Conservation (phyloP, 2,888 invertebrate genomes). For the Watsonalla cultraria region DNA sequence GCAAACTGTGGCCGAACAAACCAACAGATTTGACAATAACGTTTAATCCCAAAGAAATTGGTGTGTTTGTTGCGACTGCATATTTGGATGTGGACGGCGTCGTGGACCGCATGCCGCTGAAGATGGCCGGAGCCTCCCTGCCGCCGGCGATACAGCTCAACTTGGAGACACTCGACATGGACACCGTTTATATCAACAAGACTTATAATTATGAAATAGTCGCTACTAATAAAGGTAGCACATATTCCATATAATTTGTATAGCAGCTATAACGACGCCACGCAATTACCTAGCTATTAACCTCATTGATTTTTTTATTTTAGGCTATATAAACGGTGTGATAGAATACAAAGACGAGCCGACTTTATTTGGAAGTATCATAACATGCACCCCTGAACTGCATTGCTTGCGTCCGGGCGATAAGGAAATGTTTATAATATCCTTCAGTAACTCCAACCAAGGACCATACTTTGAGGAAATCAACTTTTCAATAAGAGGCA, state of each 20-base stretch:
- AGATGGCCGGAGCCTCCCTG: constrained; percentile 72
- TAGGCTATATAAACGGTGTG: constrained; percentile 80
- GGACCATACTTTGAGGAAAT: constrained; percentile 81
- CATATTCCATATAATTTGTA: background rate
- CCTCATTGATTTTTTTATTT: background rate
- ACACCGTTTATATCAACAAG: constrained; percentile 77
- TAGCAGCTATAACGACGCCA: no score
- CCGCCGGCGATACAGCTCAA: constrained; percentile 79
- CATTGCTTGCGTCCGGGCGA: constrained; percentile 70
- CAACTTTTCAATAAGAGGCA: constrained; percentile 78
- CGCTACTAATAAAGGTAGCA: constrained; percentile 74
- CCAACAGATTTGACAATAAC: constrained; percentile 70
- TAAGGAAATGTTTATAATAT: constrained; percentile 71
- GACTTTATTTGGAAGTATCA: constrained; percentile 77
- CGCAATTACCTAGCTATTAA: no score
- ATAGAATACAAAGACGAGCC: constrained; percentile 64
- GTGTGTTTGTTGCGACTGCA: constrained; percentile 64
- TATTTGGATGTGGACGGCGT: constrained; percentile 80
- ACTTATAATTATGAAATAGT: constrained; percentile 80
- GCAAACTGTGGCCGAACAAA: constrained; percentile 79
- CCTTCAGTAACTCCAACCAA: constrained; percentile 77
- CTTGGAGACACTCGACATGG: constrained; percentile 76
- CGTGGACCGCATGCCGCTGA: constrained; percentile 68
- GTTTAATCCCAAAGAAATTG: constrained; percentile 76
- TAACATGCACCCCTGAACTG: constrained; percentile 69